phyloP scores from a whole-genome alignment of 2,888 invertebrate species.

The Stictocephala bisonia region DNA sequence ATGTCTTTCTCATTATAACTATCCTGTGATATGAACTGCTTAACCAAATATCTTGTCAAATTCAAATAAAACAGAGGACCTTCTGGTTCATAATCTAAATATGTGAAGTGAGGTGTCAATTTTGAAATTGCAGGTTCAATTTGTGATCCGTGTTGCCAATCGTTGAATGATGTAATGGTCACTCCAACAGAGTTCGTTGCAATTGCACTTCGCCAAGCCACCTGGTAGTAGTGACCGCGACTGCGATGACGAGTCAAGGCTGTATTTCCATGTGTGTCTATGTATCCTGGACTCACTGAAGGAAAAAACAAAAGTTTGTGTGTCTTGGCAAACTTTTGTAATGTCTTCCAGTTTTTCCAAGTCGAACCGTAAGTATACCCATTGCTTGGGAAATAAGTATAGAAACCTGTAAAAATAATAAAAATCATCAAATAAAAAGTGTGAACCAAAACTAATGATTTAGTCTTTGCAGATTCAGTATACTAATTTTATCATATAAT shows the following conservation, averaged over 20 bases:
- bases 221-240: conserved; percentile 73
- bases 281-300: conserved; percentile 77
- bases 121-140: conserved; percentile 74
- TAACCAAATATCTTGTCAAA: conserved; percentile 72
- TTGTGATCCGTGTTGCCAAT: conserved; percentile 82
- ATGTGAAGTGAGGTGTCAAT: conserved; percentile 64
- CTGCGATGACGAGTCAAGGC: conserved; percentile 68
- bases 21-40: conserved; percentile 53
- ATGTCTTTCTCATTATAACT: neutral
- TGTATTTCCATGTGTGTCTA: conserved; percentile 71
- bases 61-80: conserved; percentile 72
- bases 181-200: conserved; percentile 69
- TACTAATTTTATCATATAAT: no score
- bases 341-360: conserved; percentile 69
- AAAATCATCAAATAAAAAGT: no score
- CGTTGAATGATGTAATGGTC: conserved; percentile 78
- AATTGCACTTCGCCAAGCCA: conserved; percentile 72
- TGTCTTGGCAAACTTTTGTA: conserved; percentile 68
- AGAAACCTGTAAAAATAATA: conserved; percentile 70
- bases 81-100: conserved; percentile 72
- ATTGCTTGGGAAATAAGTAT: conserved; percentile 74
- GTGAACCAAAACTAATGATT: no score
- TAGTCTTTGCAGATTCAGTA: no score
- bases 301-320: conserved; percentile 74
- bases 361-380: conserved; percentile 74